Evolutionary conservation across 2,113 vertebrate genomes (phyloP).

Genomic region (Murina feae): DNA sequence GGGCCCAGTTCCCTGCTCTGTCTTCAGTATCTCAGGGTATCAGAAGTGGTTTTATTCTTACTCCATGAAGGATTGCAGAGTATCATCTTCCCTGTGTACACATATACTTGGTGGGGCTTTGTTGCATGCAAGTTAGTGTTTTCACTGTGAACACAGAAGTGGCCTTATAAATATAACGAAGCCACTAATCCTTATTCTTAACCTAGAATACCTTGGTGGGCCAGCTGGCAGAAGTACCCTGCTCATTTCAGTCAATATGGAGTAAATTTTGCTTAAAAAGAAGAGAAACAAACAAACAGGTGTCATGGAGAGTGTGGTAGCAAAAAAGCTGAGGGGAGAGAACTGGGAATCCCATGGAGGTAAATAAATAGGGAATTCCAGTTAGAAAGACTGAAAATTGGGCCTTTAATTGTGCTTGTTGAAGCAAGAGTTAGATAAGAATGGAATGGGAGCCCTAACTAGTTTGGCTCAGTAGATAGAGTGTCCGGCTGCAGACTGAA

Average conservation of each 20-base stretch:
- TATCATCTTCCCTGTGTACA: not conserved
- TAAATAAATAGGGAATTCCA: not conserved
- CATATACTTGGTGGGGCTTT: not conserved
- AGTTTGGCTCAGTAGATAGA: too few species aligned
- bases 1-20: not conserved
- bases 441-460: not conserved
- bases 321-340: not conserved
- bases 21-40: not conserved
- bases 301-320: not conserved
- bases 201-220: not conserved
- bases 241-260: not conserved
- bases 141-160: not conserved
- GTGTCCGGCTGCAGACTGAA: too few species aligned
- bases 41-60: not conserved
- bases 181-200: not conserved
- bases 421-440: not conserved
- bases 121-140: not conserved
- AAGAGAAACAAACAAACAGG: not conserved
- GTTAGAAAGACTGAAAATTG: not conserved
- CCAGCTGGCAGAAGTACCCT: not conserved
- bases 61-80: not conserved
- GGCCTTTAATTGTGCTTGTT: not conserved
- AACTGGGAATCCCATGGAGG: not conserved
- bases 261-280: not conserved
- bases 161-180: constrained; percentile 16